These are phyloP conservation scores for Pocillopora meandrina DNA, from an alignment of 92 coral and sea anemone species.

Conservation along the genomic window DNA sequence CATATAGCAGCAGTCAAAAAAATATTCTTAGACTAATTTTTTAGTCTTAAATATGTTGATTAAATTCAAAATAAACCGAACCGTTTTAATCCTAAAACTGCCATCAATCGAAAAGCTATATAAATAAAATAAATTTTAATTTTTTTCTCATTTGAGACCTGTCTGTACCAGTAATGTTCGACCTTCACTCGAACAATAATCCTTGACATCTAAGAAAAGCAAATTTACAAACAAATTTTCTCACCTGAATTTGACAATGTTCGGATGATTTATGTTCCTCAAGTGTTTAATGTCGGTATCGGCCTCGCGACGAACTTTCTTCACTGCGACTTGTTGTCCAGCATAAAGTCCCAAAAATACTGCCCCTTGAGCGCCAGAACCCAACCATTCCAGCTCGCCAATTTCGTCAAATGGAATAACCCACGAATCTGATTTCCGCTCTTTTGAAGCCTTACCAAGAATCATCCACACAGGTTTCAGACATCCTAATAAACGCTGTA, in stretches of 20 bases:
- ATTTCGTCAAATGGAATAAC: conserved; percentile 86
- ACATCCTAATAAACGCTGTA: conserved; percentile 81
- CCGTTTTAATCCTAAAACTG: background rate
- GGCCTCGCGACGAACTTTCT: conserved; percentile 81
- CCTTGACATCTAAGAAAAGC: background rate
- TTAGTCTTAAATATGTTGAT: background rate
- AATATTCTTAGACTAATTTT: background rate
- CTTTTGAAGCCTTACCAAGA: conserved; percentile 75
- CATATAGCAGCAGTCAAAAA: conserved; percentile 10
- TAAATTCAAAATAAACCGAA: background rate
- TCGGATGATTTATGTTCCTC: conserved; percentile 76
- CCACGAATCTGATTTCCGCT: conserved; percentile 73
- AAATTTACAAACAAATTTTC: background rate
- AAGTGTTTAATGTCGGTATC: conserved; percentile 87
- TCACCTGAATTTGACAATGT: conserved; percentile 84
- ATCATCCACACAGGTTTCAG: conserved; percentile 86
- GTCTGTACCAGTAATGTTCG: background rate
- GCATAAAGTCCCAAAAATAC: conserved; percentile 79
- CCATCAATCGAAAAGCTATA: background rate
- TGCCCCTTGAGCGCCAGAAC: conserved; percentile 90
- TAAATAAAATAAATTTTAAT: background rate
- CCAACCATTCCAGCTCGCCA: conserved; percentile 80
- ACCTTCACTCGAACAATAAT: background rate
- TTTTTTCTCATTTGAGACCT: background rate
- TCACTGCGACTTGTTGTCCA: conserved; percentile 86